Base-by-base conservation (phyloP, 1,140 invertebrate species). In the Hyposmocoma kahamanoa region DNA sequence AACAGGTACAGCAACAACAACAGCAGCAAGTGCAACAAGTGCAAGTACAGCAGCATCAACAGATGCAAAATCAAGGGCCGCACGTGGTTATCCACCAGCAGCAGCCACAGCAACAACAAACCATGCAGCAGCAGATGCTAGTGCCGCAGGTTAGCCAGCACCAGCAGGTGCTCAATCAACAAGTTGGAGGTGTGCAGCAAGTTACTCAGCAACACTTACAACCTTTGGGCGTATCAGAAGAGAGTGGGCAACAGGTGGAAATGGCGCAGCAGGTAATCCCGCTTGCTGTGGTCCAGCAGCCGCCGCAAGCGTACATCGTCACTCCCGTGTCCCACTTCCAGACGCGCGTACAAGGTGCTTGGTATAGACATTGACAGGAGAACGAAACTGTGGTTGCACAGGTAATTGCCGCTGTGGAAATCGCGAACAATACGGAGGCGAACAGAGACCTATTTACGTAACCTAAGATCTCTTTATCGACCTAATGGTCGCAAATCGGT, bases 231-330 rank as follows among this genome's bases (percentile, higher is more conserved):
- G 87, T 86, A 10, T 62, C 72, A 0, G 86, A 87, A 36, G 84
- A 86, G 6, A 72, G 62, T 8, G 79, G 75, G 0, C 84, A 87
- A 50, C 86, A 84, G 30, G 84, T 89, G 22, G 87, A 89, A 62
- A 90, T 90, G 79, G 87, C 88, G 20, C 89, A 90, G 53, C 89
- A 90, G 73, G 89, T 90, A 3, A 90, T 90, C 50, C 89, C 89
- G 0, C 56, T 90, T n/a, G 88, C 89, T 11, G 88, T 90, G 13
- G 87, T 89, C 6, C 87, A 89, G 59, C 86, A 88, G 53, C 85
- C 87, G 13, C 89, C 87, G 56, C 88, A 89, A 59, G 84, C 89
- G 0, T 90, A 89, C 68, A 81, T 90, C 49, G 88, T 90, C 2
- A 90, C 90, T 5, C 90, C 90, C 1, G 88, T 91, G 13, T 88